Evolutionary conservation across 2,113 vertebrate genomes (phyloP).

Genomic region (Thinocorus orbignyianus): DNA sequence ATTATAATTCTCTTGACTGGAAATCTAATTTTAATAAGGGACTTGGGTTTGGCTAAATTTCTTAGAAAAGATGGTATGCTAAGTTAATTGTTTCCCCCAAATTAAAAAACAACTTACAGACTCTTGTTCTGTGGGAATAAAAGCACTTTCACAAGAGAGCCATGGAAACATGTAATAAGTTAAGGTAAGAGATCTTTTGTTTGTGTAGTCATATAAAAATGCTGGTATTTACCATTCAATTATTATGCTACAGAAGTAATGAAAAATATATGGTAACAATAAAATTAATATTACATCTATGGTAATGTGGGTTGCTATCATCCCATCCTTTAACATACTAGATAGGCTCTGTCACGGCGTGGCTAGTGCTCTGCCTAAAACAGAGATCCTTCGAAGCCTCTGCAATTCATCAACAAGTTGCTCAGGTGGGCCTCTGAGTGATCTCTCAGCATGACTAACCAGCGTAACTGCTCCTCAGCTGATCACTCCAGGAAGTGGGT

Average conservation of each 20-base stretch:
- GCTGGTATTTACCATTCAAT: neutral
- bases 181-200: neutral
- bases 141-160: neutral
- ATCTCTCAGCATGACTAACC: neutral
- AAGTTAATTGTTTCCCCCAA: conserved; percentile 15
- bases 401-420: neutral
- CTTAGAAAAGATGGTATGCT: conserved; percentile 20
- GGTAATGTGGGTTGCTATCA: neutral
- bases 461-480: neutral
- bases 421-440: neutral
- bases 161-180: neutral
- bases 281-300: neutral
- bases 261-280: neutral
- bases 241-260: neutral
- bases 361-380: neutral
- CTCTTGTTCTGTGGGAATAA: neutral
- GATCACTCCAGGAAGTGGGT: neutral
- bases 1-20: conserved; percentile 42
- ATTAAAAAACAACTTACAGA: neutral
- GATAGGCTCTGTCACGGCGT: neutral
- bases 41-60: conserved; percentile 44
- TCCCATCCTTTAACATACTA: neutral
- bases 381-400: rapidly evolving
- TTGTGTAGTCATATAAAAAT: neutral
- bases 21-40: conserved; percentile 45